Evolutionary conservation across 92 coral and sea anemone species (phyloP).

Genomic region (Montipora capitata): DNA sequence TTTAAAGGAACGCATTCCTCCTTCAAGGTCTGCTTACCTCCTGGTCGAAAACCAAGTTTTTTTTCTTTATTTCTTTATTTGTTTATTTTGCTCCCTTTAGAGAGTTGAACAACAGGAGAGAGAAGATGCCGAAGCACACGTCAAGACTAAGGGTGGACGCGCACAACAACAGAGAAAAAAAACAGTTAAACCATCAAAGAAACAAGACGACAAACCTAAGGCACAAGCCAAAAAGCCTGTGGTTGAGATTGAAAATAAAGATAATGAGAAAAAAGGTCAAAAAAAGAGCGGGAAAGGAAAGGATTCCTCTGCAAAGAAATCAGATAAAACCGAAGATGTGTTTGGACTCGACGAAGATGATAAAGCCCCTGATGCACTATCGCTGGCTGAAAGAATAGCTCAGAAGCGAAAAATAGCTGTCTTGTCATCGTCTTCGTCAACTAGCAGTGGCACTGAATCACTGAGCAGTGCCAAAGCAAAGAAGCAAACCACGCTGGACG

Average conservation of each 20-base stretch:
- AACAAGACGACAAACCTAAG: constrained; percentile 36
- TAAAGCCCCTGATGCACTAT: constrained; percentile 57
- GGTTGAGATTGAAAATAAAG: constrained; percentile 21
- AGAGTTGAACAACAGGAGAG: constrained; percentile 82
- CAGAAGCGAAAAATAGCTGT: constrained; percentile 69
- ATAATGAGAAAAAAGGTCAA: constrained; percentile 23
- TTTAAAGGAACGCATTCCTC: no score
- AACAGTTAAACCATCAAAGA: constrained; percentile 41
- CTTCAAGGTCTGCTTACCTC: no score
- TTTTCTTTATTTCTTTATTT: background rate
- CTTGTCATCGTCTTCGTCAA: constrained; percentile 63
- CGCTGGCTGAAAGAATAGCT: constrained; percentile 82
- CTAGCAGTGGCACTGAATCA: constrained; percentile 45
- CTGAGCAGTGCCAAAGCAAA: constrained; percentile 35
- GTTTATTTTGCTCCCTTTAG: constrained; percentile 32
- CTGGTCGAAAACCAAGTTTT: background rate
- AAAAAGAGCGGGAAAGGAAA: constrained; percentile 26
- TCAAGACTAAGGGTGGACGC: constrained; percentile 77
- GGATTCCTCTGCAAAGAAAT: constrained; percentile 24
- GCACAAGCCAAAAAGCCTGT: constrained; percentile 58
- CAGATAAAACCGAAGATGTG: constrained; percentile 39
- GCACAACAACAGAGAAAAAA: constrained; percentile 54
- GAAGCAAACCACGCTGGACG: constrained; percentile 56
- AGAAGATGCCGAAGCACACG: constrained; percentile 75
- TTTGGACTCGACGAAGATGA: constrained; percentile 63